Evolutionary conservation across 1,140 invertebrate genomes (phyloP).

Genomic region (Araneus ventricosus): DNA sequence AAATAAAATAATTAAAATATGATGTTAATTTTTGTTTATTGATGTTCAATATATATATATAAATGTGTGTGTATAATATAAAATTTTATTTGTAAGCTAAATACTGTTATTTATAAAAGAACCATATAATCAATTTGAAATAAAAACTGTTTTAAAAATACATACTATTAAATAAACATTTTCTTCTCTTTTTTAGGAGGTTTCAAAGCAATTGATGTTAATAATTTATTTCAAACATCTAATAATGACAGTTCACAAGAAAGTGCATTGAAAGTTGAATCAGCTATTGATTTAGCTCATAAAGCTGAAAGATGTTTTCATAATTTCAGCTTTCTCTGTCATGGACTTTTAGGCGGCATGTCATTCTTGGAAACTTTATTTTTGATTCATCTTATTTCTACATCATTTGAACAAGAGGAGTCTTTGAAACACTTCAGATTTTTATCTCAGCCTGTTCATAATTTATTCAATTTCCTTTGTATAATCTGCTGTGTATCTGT

Average conservation of each 20-base stretch:
- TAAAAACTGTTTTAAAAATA: too few species aligned
- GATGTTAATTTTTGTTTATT: too few species aligned
- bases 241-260: not conserved
- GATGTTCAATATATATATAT: too few species aligned
- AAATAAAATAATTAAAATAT: too few species aligned
- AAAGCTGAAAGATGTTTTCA: constrained; percentile 51
- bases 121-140: too few species aligned
- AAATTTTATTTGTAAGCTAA: too few species aligned
- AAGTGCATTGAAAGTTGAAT: not conserved
- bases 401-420: not conserved
- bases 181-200: constrained; percentile 44
- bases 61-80: too few species aligned
- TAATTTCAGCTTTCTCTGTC: constrained; percentile 45
- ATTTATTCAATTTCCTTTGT: constrained; percentile 66
- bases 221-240: constrained; percentile 20
- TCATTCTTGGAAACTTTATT: constrained; percentile 52
- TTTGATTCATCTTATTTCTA: constrained; percentile 49
- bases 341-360: constrained; percentile 64
- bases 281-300: constrained; percentile 39
- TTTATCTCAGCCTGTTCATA: constrained; percentile 60
- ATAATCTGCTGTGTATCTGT: constrained; percentile 62
- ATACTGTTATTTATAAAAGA: not conserved
- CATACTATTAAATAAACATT: too few species aligned
- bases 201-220: constrained; percentile 56
- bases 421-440: constrained; percentile 49